Base-by-base conservation (phyloP, 2,797 vertebrate genomes). In the Amniataba percoides region DNA sequence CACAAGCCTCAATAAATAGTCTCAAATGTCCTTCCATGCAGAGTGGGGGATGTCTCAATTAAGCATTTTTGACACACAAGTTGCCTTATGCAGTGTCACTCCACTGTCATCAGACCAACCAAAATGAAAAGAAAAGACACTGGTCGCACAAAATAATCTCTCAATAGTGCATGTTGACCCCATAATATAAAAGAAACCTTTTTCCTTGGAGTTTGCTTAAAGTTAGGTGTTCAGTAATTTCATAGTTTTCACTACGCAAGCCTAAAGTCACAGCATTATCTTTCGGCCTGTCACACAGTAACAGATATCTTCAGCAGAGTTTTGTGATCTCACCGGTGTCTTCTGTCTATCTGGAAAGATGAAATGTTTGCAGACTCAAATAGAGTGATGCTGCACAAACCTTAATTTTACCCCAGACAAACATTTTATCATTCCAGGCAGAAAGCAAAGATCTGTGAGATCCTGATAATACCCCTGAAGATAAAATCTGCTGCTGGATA, bases 1-100 rank as follows among this genome's bases (percentile, higher is more conserved):
- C 83, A 63, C 83, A 85, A 88, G 89, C 88, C 88, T 88, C 88
- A 88, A 87, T 89, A 92, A 94, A 90, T 84, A 71, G 83, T 89
- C 78, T 92, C 85, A 81, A 71, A 92, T 91, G 81, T 87, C 89
- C 60, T 71, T 63, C 79, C 84, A 81, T 60, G 74, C 63, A 80
- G 80, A 83, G 53, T 74, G 65, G 63, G 74, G 68, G 73, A 76
- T 77, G 52, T 74, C 87, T 93, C 85, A 89, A 88, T 88, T 90
- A 91, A 84, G 76, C 81, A 66, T 73, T 79, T 77, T 61, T 77
- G 79, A 86, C 78, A 84, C 72, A 85, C 74, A 55, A 12, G 71
- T 78, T 77, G 56, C 31, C 51, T 40, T 72, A 67, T 49, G 60
- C 49, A 40, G 64, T 51, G 56, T 75, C 61, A 71, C 36, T 55